phyloP scores from a whole-genome alignment of 2,113 vertebrate species.

The Trematocara unimaculatum region DNA sequence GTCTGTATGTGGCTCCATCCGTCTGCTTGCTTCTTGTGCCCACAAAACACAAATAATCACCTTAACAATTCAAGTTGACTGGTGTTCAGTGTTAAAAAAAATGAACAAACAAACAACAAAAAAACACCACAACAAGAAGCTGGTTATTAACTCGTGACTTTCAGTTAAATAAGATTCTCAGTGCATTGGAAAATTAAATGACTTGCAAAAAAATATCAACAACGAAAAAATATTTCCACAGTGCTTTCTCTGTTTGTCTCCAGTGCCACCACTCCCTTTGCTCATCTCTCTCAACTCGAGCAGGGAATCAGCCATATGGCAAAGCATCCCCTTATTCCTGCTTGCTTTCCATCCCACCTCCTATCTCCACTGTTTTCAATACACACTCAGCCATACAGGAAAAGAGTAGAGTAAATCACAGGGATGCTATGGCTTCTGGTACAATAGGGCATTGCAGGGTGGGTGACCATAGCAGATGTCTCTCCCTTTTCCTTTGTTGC shows the following conservation, averaged over 20 bases:
- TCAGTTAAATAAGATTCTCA: background rate
- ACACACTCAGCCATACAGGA: conserved; percentile 11
- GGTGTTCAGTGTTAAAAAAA: background rate
- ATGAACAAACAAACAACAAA: background rate
- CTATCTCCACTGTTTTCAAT: conserved; percentile 2
- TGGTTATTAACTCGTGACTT: background rate
- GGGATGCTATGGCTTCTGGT: conserved; percentile 1
- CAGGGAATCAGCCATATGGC: conserved; percentile 52
- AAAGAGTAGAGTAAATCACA: conserved; percentile 24
- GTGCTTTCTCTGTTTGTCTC: background rate
- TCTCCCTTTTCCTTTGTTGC: conserved; percentile 16
- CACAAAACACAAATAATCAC: conserved; percentile 9
- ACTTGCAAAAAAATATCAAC: background rate
- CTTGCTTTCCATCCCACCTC: conserved; percentile 9
- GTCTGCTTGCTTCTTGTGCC: conserved; percentile 7
- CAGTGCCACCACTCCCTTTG: background rate
- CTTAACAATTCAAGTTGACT: conserved; percentile 1
- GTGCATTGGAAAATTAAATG: conserved; percentile 1
- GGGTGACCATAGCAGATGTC: conserved; percentile 53
- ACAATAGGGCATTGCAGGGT: conserved; percentile 40
- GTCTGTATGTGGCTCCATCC: conserved; percentile 13
- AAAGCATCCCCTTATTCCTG: conserved; percentile 30
- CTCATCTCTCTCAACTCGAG: conserved; percentile 18
- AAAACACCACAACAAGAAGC: background rate
- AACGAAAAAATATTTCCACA: background rate